Base-by-base conservation (phyloP, 2,888 invertebrate species). In the Cryptophagus acutangulus region DNA sequence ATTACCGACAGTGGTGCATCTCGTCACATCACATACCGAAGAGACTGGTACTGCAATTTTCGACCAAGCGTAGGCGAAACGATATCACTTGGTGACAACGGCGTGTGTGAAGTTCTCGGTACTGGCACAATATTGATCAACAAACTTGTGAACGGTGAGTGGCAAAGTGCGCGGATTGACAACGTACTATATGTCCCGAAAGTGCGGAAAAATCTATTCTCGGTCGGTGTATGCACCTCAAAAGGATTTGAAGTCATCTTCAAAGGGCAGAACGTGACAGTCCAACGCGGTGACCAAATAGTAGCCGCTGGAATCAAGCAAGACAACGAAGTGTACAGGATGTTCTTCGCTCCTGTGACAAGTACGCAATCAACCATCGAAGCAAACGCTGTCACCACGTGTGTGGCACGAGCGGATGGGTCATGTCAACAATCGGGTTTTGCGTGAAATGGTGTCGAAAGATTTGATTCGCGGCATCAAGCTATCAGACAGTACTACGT, bases 141-240 rank as follows among this genome's bases (percentile, higher is more conserved):
- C 33, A 52, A 41, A 14, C 35, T 41, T 10, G 39, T 54, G 10
- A 46, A 58, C 33, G 49, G 48, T 10, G 41, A 48, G 41, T 62
- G 61, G 59, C 33, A 43, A 14, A 26, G 43, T 15, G 33, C 47
- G 2, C 10, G 29, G 2, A 46, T 62, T 14, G 36, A 49, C 2
- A 43, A 58, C 46, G 51, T 57, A 20, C 33, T 57, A 40, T 63
- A 59, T 50, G 55, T 67, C 3, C 63, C 61, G 6, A 45, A 45
- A 0, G 42, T 66, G n/a, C 29, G 46, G 9, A 57, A 57, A 46
- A 65, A 66, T 38, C 34, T 66, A 8, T 63, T 65, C 38, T 66
- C 62, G 1, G 62, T 63, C 43, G 63, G 62, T 1, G 54, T 38
- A 1, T 39, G 51, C 2, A 59, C 54, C 2, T 44, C 50, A 9